phyloP scores from a whole-genome alignment of 2,888 invertebrate species.

The Orthosia incerta region DNA sequence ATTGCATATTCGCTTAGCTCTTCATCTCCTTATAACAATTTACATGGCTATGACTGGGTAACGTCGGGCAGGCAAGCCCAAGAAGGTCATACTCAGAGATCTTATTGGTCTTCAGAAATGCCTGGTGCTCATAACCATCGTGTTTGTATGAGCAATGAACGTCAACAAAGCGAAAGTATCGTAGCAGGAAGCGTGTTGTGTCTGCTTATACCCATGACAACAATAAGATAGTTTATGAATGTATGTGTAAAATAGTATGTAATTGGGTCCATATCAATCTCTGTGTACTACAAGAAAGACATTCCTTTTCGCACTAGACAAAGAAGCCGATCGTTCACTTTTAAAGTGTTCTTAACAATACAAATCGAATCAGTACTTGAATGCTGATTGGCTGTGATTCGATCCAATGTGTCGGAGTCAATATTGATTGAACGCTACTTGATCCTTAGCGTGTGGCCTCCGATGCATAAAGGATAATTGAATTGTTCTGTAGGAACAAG shows the following conservation, averaged over 20 bases:
- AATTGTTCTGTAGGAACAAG: background rate
- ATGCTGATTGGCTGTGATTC: slow-evolving; percentile 43
- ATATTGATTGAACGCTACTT: slow-evolving; percentile 42
- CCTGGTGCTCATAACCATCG: background rate
- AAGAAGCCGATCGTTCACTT: slow-evolving; percentile 2
- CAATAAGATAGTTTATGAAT: too few relatives aligned
- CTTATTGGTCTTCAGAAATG: background rate
- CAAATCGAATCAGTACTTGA: slow-evolving; percentile 44
- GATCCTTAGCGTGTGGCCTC: slow-evolving; percentile 35
- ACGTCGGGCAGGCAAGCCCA: background rate
- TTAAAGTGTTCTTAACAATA: slow-evolving; percentile 19
- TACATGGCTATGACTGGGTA: background rate
- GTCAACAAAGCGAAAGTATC: background rate
- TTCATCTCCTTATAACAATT: too few relatives aligned
- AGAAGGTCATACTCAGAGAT: background rate
- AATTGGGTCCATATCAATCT: too few relatives aligned
- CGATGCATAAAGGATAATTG: slow-evolving; percentile 22
- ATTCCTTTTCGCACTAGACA: slow-evolving; percentile 1
- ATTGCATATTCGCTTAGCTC: too few relatives aligned
- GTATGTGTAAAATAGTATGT: too few relatives aligned
- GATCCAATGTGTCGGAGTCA: slow-evolving; percentile 32
- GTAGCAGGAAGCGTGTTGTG: background rate
- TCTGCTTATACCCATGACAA: too few relatives aligned
- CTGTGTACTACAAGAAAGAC: background rate
- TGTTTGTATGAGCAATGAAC: too few relatives aligned